Base-by-base conservation (phyloP, 2,888 invertebrate genomes). In the Thecophora atra region DNA sequence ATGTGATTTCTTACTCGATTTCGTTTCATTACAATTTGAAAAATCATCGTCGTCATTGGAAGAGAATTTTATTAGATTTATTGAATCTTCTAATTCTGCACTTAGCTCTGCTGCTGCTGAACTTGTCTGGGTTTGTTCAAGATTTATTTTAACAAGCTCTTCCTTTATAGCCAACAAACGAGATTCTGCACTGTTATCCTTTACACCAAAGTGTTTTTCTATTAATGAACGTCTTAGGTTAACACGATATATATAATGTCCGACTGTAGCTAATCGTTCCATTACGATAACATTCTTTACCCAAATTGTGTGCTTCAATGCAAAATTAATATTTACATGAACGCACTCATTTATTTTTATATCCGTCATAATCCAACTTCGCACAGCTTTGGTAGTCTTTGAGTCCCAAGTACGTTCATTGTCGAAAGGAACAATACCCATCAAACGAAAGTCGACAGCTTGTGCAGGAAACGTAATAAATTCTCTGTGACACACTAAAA, bases 371-470 rank as follows among this genome's bases (percentile, higher is more conserved):
- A 81, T 79, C 88, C 88, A 88, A 11, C 85, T 78, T 52, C 83
- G 78, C 24, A 87, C 84, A 24, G 81, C 82, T 5, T 81, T 78
- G n/a, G 80, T 85, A 1, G 88, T 86, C 74, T 84, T 84, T 4
- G 79, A 76, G 71, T 89, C 89, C 90, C 90, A 91, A 19, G 83
- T 83, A 44, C 82, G 83, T 79, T 90, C 90, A 44, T 87, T 82
- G 77, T 91, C 91, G 71, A 86, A 86, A 1, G 91, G 90, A 51
- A 84, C 82, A 19, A 91, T 79, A 67, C 87, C 86, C 72, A 87
- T 84, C 60, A 91, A 77, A 77, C 88, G 89, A 63, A 90, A 83
- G 77, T 90, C 89, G 1, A 89, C 73, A n/a, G 81, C 82, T 74
- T 89, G 85, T 0, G 88, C 86, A 3, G 89, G 87, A 37, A 88